Conservation (phyloP, 35 echinoderm and acorn worm genomes). For the Heliocidaris tuberculata region DNA sequence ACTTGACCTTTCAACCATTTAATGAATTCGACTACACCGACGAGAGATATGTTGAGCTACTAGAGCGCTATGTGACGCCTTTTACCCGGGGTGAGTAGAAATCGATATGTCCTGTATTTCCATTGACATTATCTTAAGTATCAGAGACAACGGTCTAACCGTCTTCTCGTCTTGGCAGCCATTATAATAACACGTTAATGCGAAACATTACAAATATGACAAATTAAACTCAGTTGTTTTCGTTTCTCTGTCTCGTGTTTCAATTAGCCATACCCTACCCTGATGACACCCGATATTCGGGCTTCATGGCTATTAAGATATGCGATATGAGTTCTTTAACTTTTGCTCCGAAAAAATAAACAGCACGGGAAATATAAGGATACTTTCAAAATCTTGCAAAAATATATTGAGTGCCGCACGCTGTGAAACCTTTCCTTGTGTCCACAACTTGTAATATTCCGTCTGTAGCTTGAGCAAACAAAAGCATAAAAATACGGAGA, state of each 20-base stretch:
- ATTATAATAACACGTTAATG: background rate
- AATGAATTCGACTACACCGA: background rate
- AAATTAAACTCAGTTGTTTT: background rate
- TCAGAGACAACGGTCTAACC: background rate
- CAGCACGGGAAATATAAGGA: background rate
- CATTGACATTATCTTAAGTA: background rate
- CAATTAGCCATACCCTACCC: background rate
- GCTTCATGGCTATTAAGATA: background rate
- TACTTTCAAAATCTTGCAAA: background rate
- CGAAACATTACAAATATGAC: background rate
- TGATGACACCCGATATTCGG: background rate
- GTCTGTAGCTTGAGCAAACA: background rate
- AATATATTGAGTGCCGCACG: background rate
- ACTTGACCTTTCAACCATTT: background rate
- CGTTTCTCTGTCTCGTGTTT: background rate
- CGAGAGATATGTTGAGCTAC: background rate
- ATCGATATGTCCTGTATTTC: background rate
- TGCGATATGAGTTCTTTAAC: background rate
- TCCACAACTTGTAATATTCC: background rate
- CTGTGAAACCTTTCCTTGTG: background rate
- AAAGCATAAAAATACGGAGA: too few relatives aligned
- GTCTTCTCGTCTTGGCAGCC: background rate
- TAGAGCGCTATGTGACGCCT: conserved; percentile 1
- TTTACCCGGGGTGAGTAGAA: conserved; percentile 33
- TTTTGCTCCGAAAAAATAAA: background rate